Base-by-base conservation (phyloP, 2,888 invertebrate species). In the Rhogogaster chlorosoma region DNA sequence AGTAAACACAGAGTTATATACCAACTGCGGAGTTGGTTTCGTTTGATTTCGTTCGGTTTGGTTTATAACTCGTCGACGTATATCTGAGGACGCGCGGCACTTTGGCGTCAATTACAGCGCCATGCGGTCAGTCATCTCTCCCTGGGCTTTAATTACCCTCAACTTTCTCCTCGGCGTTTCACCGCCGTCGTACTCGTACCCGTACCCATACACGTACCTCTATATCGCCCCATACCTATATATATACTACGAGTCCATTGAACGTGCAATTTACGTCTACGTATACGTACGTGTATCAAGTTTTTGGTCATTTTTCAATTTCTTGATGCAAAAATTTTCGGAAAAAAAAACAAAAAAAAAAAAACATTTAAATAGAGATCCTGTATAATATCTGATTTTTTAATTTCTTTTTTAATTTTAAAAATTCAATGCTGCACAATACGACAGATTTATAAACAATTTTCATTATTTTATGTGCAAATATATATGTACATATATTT, bases 161-260 rank as follows among this genome's bases (percentile, higher is more conserved):
- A 77, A 77, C 75, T 77, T 77, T 77, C 75, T 77, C 75, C 75
- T 49, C 75, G 75, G 75, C 75, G 75, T 77, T 77, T 82, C 82
- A 42, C 82, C 82, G 61, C 29, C 32, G 57, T 53, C 78, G 78
- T 77, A 49, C 22, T 9, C 26, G 42, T 71, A 71, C 71, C 71
- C 49, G 49, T 70, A 67, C 67, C 26, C 15, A 7, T 71, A 38
- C 36, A 9, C 7, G n/a, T 38, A 38, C 32, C 42, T 22, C 15
- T 42, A 38, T n/a, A 67, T 12, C 29, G n/a, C 9, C 32, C 67
- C 15, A n/a, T 57, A 57, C n/a, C n/a, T 22, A n/a, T 57, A 1
- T 22, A 57, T 3, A 0, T 26, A 22, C 22, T 61, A 61, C 61
- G 22, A 49, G 49, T n/a, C 36, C n/a, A 18, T 70, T 36, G 18